A percentile compares a stretch with the other conserved stretches of the same genome.
Evolutionary conservation across 2,888 invertebrate species (phyloP).

Genomic region (Crocallis elinguaria): DNA sequence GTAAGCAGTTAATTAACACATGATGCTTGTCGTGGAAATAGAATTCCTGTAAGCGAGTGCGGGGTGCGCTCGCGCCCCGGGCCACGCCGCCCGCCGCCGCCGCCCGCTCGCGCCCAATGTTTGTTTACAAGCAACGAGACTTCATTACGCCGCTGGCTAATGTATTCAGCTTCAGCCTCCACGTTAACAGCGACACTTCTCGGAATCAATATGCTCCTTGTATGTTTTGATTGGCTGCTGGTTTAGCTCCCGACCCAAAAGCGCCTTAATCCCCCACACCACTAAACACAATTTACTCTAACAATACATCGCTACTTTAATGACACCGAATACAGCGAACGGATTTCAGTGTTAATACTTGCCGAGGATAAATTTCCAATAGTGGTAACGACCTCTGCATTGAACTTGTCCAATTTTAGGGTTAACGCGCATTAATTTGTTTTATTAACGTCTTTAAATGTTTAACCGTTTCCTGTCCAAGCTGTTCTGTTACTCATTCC

Average conservation of each 20-base stretch:
- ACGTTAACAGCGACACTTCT: constrained; percentile 85
- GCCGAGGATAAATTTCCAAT: constrained; percentile 81
- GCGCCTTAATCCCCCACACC: constrained; percentile 55
- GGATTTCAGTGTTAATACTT: constrained; percentile 84
- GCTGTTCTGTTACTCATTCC: constrained; percentile 58
- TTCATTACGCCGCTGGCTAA: constrained; percentile 85
- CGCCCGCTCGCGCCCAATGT: constrained; percentile 62
- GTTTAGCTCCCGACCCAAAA: constrained; percentile 55
- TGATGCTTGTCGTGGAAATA: constrained; percentile 83
- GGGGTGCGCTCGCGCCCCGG: constrained; percentile 76
- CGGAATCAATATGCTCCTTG: constrained; percentile 85
- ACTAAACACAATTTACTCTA: constrained; percentile 67
- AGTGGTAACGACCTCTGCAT: constrained; percentile 82
- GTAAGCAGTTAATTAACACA: constrained; percentile 84
- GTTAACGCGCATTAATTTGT: constrained; percentile 81
- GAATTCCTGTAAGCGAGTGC: constrained; percentile 78
- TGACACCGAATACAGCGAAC: constrained; percentile 83
- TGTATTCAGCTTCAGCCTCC: constrained; percentile 85
- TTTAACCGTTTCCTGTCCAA: constrained; percentile 77
- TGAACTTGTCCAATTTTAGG: constrained; percentile 85
- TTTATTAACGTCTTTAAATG: constrained; percentile 81
- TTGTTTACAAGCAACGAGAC: constrained; percentile 85
- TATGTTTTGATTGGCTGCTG: constrained; percentile 83
- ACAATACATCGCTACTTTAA: constrained; percentile 63
- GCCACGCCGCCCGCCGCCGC: constrained; percentile 48